Evolutionary conservation across 2,888 invertebrate genomes (phyloP).

Genomic region (Himalopsyche tibetana): DNA sequence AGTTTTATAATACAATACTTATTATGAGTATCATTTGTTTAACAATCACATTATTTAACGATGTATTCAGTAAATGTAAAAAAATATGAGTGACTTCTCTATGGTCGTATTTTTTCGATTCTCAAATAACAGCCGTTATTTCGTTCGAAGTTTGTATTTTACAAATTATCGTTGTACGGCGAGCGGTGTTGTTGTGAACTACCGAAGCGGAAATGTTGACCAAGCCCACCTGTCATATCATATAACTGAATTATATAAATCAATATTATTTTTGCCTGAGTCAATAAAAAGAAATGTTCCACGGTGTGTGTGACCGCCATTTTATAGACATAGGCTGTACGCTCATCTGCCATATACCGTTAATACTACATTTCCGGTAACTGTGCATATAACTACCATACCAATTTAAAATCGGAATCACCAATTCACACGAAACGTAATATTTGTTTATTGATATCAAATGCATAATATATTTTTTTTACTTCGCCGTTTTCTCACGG

Average conservation of each 20-base stretch:
- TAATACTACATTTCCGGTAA: conserved; percentile 7
- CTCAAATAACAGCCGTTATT: background rate
- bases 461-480: no score
- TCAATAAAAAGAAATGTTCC: conserved; percentile 21
- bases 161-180: conserved; percentile 3
- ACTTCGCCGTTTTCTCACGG: no score
- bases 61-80: no score
- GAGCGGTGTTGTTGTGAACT: background rate
- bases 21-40: no score
- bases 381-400: background rate
- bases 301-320: conserved; percentile 1
- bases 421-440: no score
- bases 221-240: conserved; percentile 16
- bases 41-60: no score
- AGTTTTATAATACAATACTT: no score
- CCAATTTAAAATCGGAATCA: no score
- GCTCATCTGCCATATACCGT: conserved; percentile 2
- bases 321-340: background rate
- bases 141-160: background rate
- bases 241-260: background rate
- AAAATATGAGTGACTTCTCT: no score
- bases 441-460: no score
- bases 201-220: conserved; percentile 15
- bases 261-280: conserved; percentile 20
- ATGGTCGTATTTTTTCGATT: no score